These are phyloP conservation scores for Emydoidea blandingii DNA, from an alignment of 2,797 vertebrate genomes.

Conservation along the genomic window DNA sequence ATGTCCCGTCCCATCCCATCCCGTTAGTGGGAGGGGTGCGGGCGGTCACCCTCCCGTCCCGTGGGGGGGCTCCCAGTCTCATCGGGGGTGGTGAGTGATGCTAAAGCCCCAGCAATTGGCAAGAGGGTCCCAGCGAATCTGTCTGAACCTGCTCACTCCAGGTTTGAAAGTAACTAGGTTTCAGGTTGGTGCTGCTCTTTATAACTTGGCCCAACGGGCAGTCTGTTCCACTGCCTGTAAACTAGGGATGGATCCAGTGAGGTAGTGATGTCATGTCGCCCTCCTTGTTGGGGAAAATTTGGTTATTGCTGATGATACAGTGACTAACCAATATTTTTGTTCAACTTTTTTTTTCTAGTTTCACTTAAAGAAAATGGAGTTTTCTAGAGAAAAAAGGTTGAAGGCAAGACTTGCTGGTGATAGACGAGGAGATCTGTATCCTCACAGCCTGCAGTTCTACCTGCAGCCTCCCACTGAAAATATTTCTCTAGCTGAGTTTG, in stretches of 20 bases:
- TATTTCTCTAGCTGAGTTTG: conserved; percentile 92
- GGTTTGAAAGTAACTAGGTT: accelerated
- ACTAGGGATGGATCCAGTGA: neutral
- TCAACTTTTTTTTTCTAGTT: neutral
- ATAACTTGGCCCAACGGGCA: neutral
- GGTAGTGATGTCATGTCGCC: neutral
- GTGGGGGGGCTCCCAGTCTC: too few species aligned
- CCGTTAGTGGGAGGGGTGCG: neutral
- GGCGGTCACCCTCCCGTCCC: neutral
- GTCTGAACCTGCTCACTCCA: neutral
- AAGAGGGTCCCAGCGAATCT: neutral
- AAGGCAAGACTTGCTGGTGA: neutral
- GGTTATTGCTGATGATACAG: neutral
- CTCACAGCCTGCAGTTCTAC: conserved; percentile 92
- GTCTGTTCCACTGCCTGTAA: neutral
- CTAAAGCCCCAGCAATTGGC: too few species aligned
- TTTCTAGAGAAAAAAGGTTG: conserved; percentile 73
- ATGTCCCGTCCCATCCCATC: too few species aligned
- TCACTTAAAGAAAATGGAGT: conserved; percentile 69
- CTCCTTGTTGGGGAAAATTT: neutral
- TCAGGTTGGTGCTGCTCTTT: accelerated
- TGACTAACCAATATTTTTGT: neutral
- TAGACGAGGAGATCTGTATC: conserved; percentile 82
- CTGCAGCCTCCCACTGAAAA: conserved; percentile 91
- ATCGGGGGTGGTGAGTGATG: neutral